phyloP scores from a whole-genome alignment of 2,113 vertebrate species.

The Rhabdornis inornatus region DNA sequence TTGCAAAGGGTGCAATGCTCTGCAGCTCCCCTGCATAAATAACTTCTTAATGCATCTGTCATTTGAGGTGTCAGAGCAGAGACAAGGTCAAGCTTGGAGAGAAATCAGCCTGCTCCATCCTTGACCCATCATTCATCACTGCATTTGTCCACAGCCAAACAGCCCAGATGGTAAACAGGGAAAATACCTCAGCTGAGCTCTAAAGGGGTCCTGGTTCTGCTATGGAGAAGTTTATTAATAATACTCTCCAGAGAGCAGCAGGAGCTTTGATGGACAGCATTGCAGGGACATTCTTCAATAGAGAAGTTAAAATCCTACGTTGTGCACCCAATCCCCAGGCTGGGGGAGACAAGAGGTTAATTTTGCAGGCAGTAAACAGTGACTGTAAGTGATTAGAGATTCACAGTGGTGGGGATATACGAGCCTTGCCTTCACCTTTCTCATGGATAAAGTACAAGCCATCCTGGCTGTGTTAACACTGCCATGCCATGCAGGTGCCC shows the following conservation, averaged over 20 bases:
- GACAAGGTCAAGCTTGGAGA: conserved; percentile 65
- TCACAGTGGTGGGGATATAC: neutral
- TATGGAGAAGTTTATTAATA: conserved; percentile 48
- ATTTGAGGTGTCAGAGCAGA: conserved; percentile 53
- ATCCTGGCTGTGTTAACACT: neutral
- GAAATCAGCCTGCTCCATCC: conserved; percentile 66
- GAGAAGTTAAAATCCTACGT: neutral
- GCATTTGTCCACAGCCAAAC: conserved; percentile 47
- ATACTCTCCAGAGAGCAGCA: neutral
- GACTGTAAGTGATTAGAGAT: neutral
- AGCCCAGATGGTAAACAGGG: conserved; percentile 43
- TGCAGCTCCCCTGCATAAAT: conserved; percentile 49
- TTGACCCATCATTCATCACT: conserved; percentile 67
- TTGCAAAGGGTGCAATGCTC: neutral
- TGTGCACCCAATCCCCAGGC: neutral
- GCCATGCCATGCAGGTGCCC: neutral
- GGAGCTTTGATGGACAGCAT: conserved; percentile 15
- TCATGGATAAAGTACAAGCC: neutral
- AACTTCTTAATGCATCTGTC: conserved; percentile 63
- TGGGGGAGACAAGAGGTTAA: conserved; percentile 2
- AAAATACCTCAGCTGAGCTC: conserved; percentile 27
- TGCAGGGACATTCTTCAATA: neutral
- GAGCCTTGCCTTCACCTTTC: conserved; percentile 22
- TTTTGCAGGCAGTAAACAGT: neutral
- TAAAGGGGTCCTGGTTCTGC: conserved; percentile 22